phyloP scores from a whole-genome alignment of 2,113 vertebrate genomes.

The Rhinolophus sinicus region DNA sequence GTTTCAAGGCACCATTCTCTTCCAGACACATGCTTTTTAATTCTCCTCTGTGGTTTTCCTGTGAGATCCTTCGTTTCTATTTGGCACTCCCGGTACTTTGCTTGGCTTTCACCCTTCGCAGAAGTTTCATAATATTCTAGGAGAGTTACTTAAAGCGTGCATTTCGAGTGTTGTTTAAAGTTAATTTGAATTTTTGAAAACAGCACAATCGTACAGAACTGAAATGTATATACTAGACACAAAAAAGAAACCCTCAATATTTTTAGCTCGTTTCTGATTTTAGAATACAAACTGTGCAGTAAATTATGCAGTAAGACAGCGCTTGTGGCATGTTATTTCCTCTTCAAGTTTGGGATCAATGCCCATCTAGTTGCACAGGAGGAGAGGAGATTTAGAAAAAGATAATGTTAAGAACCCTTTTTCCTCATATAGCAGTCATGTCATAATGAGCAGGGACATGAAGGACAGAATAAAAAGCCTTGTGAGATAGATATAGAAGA shows the following conservation, averaged over 20 bases:
- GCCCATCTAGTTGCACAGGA: not conserved
- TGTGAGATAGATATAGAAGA: not conserved
- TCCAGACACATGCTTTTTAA: not conserved
- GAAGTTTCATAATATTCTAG: not conserved
- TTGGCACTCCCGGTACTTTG: not conserved
- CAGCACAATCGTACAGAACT: not conserved
- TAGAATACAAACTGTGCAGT: not conserved
- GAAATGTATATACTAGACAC: not conserved
- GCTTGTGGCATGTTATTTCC: not conserved
- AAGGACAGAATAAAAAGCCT: not conserved
- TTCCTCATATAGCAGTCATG: not conserved
- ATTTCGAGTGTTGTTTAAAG: not conserved
- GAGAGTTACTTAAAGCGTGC: not conserved
- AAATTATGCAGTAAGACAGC: not conserved
- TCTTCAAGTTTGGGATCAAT: not conserved
- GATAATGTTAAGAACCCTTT: not conserved
- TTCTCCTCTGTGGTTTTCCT: not conserved
- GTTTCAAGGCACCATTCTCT: not conserved
- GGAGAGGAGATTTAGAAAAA: constrained; percentile 2
- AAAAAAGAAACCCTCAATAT: not conserved
- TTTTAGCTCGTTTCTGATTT: not conserved
- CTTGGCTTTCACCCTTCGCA: not conserved
- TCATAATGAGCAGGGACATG: not conserved
- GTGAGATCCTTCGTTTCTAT: not conserved
- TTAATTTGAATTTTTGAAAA: not conserved